Percentiles rank a stretch among this genome's conserved stretches.
These are phyloP conservation scores for Oryzaephilus surinamensis DNA, from an alignment of 1,140 invertebrate genomes.

Conservation along the genomic window DNA sequence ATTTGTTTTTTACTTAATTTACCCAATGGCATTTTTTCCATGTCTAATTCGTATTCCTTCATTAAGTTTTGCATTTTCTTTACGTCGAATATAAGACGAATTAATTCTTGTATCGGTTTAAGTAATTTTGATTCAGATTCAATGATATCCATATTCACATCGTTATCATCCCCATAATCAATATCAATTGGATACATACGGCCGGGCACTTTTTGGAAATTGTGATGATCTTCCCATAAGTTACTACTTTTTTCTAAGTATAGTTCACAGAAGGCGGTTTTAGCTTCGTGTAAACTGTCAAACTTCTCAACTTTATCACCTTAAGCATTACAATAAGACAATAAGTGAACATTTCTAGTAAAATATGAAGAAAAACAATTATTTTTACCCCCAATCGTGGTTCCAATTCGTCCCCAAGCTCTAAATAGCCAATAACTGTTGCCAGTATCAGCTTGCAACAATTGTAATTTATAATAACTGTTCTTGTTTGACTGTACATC, in stretches of 20 bases:
- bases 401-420: slow-evolving; percentile 92
- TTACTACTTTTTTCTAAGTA: slow-evolving; percentile 86
- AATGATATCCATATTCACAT: slow-evolving; percentile 29
- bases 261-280: slow-evolving; percentile 49
- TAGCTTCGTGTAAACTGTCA: slow-evolving; percentile 45
- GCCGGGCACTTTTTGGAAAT: slow-evolving; percentile 73
- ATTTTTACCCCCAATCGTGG: slow-evolving; percentile 74
- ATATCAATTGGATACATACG: slow-evolving; percentile 83
- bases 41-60: slow-evolving; percentile 91
- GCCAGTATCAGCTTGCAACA: slow-evolving; percentile 65
- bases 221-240: slow-evolving; percentile 51
- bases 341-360: too few relatives aligned
- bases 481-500: slow-evolving; percentile 83
- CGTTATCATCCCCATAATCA: slow-evolving; percentile 62
- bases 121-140: slow-evolving; percentile 57
- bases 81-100: slow-evolving; percentile 85
- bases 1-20: slow-evolving; percentile 91
- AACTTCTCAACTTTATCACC: slow-evolving; percentile 62
- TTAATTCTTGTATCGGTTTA: slow-evolving; percentile 68
- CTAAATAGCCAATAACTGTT: slow-evolving; percentile 42
- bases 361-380: slow-evolving; percentile 1
- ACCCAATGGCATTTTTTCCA: slow-evolving; percentile 95
- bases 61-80: slow-evolving; percentile 85
- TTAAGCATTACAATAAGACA: slow-evolving; percentile 28
- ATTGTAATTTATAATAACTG: slow-evolving; percentile 91